phyloP scores from a whole-genome alignment of 2,888 invertebrate genomes.

The Caenorhabditis sp. region DNA sequence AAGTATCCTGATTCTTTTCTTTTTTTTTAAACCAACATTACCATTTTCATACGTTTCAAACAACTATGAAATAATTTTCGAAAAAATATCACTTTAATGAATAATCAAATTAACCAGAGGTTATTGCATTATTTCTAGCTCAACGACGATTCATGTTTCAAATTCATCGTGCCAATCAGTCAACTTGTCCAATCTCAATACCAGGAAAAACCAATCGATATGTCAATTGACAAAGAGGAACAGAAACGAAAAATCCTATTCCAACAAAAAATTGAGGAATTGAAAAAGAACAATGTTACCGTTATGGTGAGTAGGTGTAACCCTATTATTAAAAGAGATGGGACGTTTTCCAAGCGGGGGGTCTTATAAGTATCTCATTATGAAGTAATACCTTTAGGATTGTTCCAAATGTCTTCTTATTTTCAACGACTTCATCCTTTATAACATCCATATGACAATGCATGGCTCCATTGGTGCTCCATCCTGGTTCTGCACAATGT shows the following conservation, averaged over 20 bases:
- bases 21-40: too few relatives aligned
- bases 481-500: constrained; percentile 18
- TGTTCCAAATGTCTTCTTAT: constrained; percentile 22
- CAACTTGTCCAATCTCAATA: not conserved
- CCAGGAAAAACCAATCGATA: constrained; percentile 13
- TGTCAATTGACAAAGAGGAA: constrained; percentile 16
- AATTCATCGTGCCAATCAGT: not conserved
- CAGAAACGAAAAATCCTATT: constrained; percentile 7
- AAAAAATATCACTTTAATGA: too few relatives aligned
- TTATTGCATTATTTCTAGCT: too few relatives aligned
- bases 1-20: too few relatives aligned
- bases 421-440: constrained; percentile 23
- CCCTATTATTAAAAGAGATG: too few relatives aligned
- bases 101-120: too few relatives aligned
- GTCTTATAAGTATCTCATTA: too few relatives aligned
- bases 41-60: too few relatives aligned
- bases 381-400: constrained; percentile 14
- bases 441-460: constrained; percentile 30
- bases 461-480: not conserved
- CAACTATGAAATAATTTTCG: too few relatives aligned
- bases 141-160: not conserved
- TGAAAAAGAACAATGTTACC: not conserved
- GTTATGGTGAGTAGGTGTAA: constrained; percentile 12
- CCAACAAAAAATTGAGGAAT: constrained; percentile 9
- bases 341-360: too few relatives aligned